Conservation (phyloP, 2,888 invertebrate genomes). For the Eulithis prunata region DNA sequence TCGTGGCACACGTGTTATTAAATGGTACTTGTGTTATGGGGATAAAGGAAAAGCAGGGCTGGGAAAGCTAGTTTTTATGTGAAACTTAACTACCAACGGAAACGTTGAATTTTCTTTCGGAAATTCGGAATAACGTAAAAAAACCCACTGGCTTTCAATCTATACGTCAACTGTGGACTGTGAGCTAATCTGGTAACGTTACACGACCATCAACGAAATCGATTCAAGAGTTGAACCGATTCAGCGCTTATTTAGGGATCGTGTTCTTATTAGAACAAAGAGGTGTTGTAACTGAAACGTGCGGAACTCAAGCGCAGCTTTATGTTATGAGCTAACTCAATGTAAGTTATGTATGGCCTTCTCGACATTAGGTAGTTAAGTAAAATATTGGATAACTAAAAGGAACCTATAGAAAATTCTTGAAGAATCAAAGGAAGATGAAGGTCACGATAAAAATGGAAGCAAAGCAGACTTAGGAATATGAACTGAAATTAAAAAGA, state of each 20-base stretch:
- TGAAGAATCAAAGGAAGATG: too few relatives aligned
- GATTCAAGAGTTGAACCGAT: conserved; percentile 22
- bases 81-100: too few relatives aligned
- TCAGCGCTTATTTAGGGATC: conserved; percentile 42
- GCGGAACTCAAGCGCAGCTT: conserved; percentile 16
- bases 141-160: background rate
- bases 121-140: background rate
- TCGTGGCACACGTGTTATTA: too few relatives aligned
- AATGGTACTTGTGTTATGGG: too few relatives aligned
- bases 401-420: too few relatives aligned
- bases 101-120: too few relatives aligned
- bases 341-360: background rate
- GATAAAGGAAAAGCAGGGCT: too few relatives aligned
- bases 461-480: too few relatives aligned
- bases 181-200: conserved; percentile 17
- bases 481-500: too few relatives aligned
- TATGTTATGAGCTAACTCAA: conserved; percentile 9
- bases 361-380: background rate
- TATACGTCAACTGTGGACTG: conserved; percentile 4
- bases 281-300: conserved; percentile 37
- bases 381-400: too few relatives aligned
- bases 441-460: too few relatives aligned
- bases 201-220: conserved; percentile 36
- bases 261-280: conserved; percentile 40
- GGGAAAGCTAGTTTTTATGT: too few relatives aligned